Evolutionary conservation across 2,113 vertebrate genomes (phyloP), one percentile per base, ranked within the genome.

Genomic region (Dasyprocta punctata): DNA sequence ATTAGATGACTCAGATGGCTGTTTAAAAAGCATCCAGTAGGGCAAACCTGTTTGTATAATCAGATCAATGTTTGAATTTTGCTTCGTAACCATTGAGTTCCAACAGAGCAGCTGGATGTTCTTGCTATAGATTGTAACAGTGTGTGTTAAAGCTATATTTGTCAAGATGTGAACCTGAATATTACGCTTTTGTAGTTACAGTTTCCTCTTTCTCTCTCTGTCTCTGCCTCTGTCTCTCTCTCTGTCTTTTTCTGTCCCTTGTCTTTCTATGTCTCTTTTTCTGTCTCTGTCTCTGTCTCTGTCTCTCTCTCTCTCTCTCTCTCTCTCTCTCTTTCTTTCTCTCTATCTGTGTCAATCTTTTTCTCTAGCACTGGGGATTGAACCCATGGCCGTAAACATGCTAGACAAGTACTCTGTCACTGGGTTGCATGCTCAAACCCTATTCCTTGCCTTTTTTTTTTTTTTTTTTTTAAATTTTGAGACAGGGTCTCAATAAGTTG

Each of bases 1-100:
- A 91, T 61, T 12, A n/a, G 33, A 49, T 80, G 73, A 83, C 38
- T 83, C 52, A 58, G 24, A 56, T 36, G 90, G 33, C 56, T 91
- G 38, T 91, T 91, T 12, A 71, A 58, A 78, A 75, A 56, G 52
- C 67, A 24, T 38, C 11, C 26, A 30, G 44, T 47, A 78, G n/a
- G 20, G 52, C 82, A 95, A 86, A 73, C 38, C 16, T 89, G 63
- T 83, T 92, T 90, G 36, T 88, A 83, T 86, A 94, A 89, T 47
- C 65, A 92, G 65, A 86, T 83, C 73, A 84, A 82, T 73, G 38
- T 80, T 38, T 61, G 22, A 19, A 75, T 95, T 93, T 96, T 89
- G 92, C 19, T 75, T 84, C 41, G 44, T 96, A 89, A 81, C 2
- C 63, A 82, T 17, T 38, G 58, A 69, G 17, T 67, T 86, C 49